These are phyloP conservation scores for Sparus aurata DNA, from an alignment of 2,797 vertebrate species.

Conservation along the genomic window DNA sequence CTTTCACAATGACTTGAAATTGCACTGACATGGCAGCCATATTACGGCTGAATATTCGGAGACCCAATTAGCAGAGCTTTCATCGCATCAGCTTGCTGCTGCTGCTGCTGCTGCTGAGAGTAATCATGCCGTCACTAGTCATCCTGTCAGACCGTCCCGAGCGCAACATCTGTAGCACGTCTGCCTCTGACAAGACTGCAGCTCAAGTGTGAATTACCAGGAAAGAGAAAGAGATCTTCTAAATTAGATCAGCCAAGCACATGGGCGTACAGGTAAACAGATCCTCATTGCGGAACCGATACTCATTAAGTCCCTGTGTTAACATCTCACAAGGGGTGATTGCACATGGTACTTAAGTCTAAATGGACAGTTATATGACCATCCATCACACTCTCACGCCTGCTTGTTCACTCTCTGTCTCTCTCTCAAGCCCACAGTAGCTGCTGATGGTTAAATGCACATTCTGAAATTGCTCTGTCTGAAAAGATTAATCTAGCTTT, in stretches of 20 bases:
- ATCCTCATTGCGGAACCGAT: slow-evolving; percentile 69
- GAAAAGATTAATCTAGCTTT: slow-evolving; percentile 24
- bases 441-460: slow-evolving; percentile 25
- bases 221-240: slow-evolving; percentile 64
- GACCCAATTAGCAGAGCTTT: slow-evolving; percentile 77
- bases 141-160: slow-evolving; percentile 74
- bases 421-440: slow-evolving; percentile 8
- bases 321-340: slow-evolving; percentile 72
- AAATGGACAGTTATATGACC: slow-evolving; percentile 70
- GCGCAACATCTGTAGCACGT: slow-evolving; percentile 79
- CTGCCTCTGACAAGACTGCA: slow-evolving; percentile 69
- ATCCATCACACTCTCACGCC: slow-evolving; percentile 53
- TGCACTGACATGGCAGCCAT: slow-evolving; percentile 50
- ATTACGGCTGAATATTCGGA: slow-evolving; percentile 53
- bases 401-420: slow-evolving; percentile 11
- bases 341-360: slow-evolving; percentile 71
- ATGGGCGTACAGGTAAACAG: slow-evolving; percentile 77
- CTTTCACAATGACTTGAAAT: slow-evolving; percentile 49
- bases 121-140: slow-evolving; percentile 82
- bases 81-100: slow-evolving; percentile 64
- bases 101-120: slow-evolving; percentile 63
- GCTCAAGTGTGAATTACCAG: slow-evolving; percentile 76
- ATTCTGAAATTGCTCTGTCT: slow-evolving; percentile 17
- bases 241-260: slow-evolving; percentile 75
- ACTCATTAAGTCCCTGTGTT: slow-evolving; percentile 74